Evolutionary conservation across 1,140 invertebrate species (phyloP), one percentile per base, ranked within the genome.

Genomic region (Drosophila neocordata): DNA sequence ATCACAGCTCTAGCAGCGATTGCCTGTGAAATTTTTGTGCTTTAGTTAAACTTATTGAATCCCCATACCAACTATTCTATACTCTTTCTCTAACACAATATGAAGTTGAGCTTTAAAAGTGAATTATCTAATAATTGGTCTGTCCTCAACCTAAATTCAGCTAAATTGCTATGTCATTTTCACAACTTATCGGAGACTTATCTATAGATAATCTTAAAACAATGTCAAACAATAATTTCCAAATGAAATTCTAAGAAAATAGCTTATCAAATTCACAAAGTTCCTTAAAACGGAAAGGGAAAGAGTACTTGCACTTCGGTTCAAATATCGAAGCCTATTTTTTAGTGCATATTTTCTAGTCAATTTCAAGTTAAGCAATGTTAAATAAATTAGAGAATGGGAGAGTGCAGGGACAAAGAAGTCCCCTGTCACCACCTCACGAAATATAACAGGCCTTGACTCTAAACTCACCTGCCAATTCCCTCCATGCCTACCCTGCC

Each of bases 31-130:
- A 4, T 61, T 69, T 78, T 34, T 55, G 22, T 44, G 41, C 41
- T 44, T 20, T 80, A 82, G 79, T 70, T 73, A 70, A 71, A 57
- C 27, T 62, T 71, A 68, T 68, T 31, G 4, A 63, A 13, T 37
- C 24, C 11, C 20, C 31, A 13, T 38, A 18, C 27, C 27, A 52
- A 65, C 22, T 13, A 52, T 57, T 12, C 7, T 52, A 63, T 37
- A 35, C 35, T 18, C 63, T 24, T 51, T 58, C 48, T n/a, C 38
- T 59, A n/a, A 12, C 13, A 34, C 31, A 13, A 34, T 11, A 35
- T 15, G 31, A 48, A 48, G 11, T 20, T 9, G 0, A 18, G 4
- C 8, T 20, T 48, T 20, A 20, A 48, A 11, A 31, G 27, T 31
- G 41, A n/a, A n/a, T n/a, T n/a, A n/a, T n/a, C n/a, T n/a, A n/a